Evolutionary conservation across 1,140 invertebrate species (phyloP).

Genomic region (Pseudomyrmex cubaensis): DNA sequence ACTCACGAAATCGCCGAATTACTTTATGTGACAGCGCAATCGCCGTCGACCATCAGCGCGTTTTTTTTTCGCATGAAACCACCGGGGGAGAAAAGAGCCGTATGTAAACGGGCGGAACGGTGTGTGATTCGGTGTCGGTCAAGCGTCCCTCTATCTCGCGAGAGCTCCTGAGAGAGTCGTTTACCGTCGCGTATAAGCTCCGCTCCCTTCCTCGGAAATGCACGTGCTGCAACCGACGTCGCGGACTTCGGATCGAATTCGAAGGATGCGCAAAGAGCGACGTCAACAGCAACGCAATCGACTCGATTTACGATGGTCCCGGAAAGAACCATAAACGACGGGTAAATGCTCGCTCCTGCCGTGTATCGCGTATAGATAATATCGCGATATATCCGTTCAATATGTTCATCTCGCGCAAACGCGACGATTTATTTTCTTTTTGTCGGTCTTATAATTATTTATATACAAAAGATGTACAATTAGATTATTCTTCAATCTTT

Average conservation of each 20-base stretch:
- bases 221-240: neutral
- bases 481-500: too few relatives aligned
- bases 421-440: too few relatives aligned
- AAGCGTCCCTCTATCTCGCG: slow-evolving; percentile 27
- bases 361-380: neutral
- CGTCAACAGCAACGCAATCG: slow-evolving; percentile 58
- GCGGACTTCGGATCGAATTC: too few relatives aligned
- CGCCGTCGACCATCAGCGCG: neutral
- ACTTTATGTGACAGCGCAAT: slow-evolving; percentile 45
- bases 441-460: too few relatives aligned
- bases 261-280: slow-evolving; percentile 13
- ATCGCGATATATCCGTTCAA: too few relatives aligned
- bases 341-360: too few relatives aligned
- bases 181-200: slow-evolving; percentile 38
- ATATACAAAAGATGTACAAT: too few relatives aligned
- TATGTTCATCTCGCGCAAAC: too few relatives aligned
- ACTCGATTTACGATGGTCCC: neutral
- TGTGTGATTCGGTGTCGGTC: slow-evolving; percentile 38
- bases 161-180: slow-evolving; percentile 72
- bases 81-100: slow-evolving; percentile 24
- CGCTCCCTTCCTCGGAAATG: neutral
- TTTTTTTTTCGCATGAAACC: slow-evolving; percentile 29
- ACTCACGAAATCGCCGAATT: slow-evolving; percentile 32
- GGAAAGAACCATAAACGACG: too few relatives aligned
- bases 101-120: slow-evolving; percentile 62